Base-by-base conservation (phyloP, 2,888 invertebrate species). In the Phymatocera aterrima region DNA sequence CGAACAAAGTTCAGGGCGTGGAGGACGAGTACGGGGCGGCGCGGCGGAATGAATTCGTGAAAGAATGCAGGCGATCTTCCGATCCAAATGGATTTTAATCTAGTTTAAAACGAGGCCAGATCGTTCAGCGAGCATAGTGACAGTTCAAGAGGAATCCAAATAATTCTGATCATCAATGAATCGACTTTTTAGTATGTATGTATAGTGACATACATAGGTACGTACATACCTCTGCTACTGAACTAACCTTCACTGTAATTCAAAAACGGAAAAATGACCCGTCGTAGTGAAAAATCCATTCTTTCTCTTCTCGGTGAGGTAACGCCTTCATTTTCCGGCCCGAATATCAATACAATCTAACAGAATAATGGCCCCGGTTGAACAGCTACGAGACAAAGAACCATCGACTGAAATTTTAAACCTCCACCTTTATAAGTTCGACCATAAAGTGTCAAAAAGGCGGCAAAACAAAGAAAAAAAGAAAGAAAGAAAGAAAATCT, bases 1-100 rank as follows among this genome's bases (percentile, higher is more conserved):
- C 28, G 15, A 43, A 46, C 40, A 24, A 28, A 43, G 46, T 51
- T 72, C 0, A 18, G 46, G 10, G 28, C 6, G 5, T 12, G 28
- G 6, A 15, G 40, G 18, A 43, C 4, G 24, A 40, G n/a, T n/a
- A n/a, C n/a, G 8, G 31, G 46, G n/a, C 3, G 68, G 34, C 31
- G 31, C 48, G 70, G 40, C 21, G 68, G 43, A 68, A 68, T 68
- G 68, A 68, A 72, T 72, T 51, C 72, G 72, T 34, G 72, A 34
- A 72, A 34, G 72, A 72, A 72, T 72, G 34, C 34, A 72, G 10
- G 21, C 48, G 72, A 72, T 72, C 51, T 18, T 72, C 72, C 10
- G 72, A 51, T 51, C 72, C 31, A 72, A 72, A 51, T 48, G 28
- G 48, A 34, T 72, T 72, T 51, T 72, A 72, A 72, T 72, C 72